Evolutionary conservation across 2,888 invertebrate genomes (phyloP), one percentile per base, ranked within the genome.

Genomic region (Oscheius onirici): DNA sequence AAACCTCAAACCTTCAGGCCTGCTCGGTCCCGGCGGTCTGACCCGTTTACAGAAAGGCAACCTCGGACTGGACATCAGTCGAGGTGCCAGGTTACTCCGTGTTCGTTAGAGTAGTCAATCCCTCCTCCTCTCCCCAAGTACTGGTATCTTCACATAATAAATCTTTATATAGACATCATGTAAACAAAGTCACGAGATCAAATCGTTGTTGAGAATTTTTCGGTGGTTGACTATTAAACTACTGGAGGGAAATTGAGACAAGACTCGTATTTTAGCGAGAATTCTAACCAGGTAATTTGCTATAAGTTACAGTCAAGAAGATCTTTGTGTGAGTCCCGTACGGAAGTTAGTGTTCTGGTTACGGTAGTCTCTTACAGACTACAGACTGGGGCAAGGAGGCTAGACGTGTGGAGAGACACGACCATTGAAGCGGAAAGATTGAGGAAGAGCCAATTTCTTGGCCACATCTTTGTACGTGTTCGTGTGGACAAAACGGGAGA

Each of bases 401-500:
- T 63, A 63, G 34, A 63, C 49, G 34, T 63, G 63, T n/a, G 63
- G 63, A 13, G 63, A 63, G 11, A 63, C 63, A 20, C 63, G 63
- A 11, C 63, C 63, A 26, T 63, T 63, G 63, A 81, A 81, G 17
- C 83, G 81, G 78, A 83, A 83, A 28, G 76, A 80, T 71, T 81
- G 83, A 28, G 83, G 83, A 10, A 83, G 78, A 6, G 73, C 74
- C 57, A 83, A 54, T 69, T 80, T 80, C 67, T 83, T 83, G 8
- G 83, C 83, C 24, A 83, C 77, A 55, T 83, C 80, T 58, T 81
- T 83, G 76, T 83, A 83, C 41, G 75, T 77, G 40, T 70, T 63
- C 11, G 83, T 83, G 73, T 83, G 83, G 2, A 83, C 83, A 69
- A 83, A 83, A n/a, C 83, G 81, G 15, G 80, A 80, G 75, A 83